Evolutionary conservation across 2,797 vertebrate genomes (phyloP).

Genomic region (Eulemur albifrons): DNA sequence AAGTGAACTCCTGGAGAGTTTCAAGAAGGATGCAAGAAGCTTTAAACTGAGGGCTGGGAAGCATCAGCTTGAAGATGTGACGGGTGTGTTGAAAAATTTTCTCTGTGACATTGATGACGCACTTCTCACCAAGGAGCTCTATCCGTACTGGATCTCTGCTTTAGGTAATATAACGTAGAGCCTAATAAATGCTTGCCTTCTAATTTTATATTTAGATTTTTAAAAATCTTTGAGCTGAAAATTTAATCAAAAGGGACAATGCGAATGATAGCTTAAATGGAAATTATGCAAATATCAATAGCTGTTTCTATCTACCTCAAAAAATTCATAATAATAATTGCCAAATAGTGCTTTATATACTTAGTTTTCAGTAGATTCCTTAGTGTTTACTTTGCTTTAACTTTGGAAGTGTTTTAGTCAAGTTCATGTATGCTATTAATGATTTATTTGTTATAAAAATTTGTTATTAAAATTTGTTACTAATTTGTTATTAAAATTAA

Average conservation of each 20-base stretch:
- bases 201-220: background rate
- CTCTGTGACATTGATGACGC: conserved; percentile 93
- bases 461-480: no score
- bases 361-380: background rate
- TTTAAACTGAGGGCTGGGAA: conserved; percentile 93
- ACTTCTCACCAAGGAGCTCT: conserved; percentile 94
- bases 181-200: background rate
- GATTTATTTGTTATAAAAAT: background rate
- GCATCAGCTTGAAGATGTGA: conserved; percentile 93
- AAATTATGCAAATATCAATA: background rate
- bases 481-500: conserved; percentile 12
- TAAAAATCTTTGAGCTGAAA: background rate
- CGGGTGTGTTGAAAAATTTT: conserved; percentile 93
- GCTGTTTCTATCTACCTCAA: background rate
- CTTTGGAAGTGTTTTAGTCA: background rate
- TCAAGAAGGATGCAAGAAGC: conserved; percentile 92
- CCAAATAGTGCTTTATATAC: background rate
- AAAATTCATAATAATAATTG: background rate
- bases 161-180: conserved; percentile 86
- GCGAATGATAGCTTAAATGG: background rate
- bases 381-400: background rate
- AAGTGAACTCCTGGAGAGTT: conserved; percentile 89
- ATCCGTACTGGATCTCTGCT: conserved; percentile 96
- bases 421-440: background rate
- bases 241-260: background rate